Evolutionary conservation across 2,888 invertebrate genomes (phyloP), one percentile per base, ranked within the genome.

Genomic region (Psylliodes chrysocephalus): DNA sequence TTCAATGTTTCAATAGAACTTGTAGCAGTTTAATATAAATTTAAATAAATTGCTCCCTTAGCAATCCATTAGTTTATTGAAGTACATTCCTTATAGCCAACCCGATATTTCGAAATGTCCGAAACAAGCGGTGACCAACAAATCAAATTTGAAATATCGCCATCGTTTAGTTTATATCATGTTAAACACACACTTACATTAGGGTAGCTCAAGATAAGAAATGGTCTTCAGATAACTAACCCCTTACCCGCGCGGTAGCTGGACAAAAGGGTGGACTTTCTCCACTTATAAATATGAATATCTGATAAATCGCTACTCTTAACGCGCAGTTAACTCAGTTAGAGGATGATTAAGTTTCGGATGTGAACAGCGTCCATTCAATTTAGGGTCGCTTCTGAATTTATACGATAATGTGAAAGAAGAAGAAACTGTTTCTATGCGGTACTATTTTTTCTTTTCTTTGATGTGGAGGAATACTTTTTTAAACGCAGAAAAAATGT

Each of bases 281-380:
- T 68, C 76, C 77, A 77, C 76, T 78, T 77, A 77, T 33, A 75
- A 77, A 76, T 78, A 78, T 78, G 77, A 78, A 78, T 76, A 76
- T 74, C 72, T 78, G 77, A 77, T 75, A 75, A 71, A 78, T 74
- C 69, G 73, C 64, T 60, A 61, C 73, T 70, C 75, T 77, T 76
- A 74, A 69, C 73, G 71, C 70, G 64, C 71, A 69, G 76, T 75
- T 77, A 77, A 76, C 73, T 68, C 69, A 74, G 76, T 77, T 75
- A 74, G 71, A 52, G 53, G 53, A 38, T 53, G 62, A 60, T 60
- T 47, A 59, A 59, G 62, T 60, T 66, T 44, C 18, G 46, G 22
- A 53, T 8, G 22, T 14, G 22, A 49, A 47, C 25, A 47, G 25
- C 28, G 18, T 38, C 6, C 38, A 53, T 40, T 53, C 33, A 38